Percentiles rank a stretch among this genome's conserved stretches.
Conservation (phyloP, 2,888 invertebrate species). For the Agriotes lineatus region DNA sequence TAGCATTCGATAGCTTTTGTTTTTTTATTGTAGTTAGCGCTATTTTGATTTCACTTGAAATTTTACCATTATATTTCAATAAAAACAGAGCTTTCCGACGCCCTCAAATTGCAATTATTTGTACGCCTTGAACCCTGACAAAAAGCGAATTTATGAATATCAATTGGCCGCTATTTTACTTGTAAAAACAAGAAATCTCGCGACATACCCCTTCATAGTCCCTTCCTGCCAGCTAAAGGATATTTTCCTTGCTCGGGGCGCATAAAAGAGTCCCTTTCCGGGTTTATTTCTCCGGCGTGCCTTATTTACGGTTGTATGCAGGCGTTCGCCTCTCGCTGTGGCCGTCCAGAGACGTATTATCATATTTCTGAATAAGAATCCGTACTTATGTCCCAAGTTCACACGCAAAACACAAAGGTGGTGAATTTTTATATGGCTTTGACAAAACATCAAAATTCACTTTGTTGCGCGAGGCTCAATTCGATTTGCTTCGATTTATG, state of each 20-base stretch:
- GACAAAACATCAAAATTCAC: slow-evolving; percentile 8
- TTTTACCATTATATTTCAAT: too few relatives aligned
- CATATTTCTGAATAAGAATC: background rate
- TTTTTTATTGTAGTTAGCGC: too few relatives aligned
- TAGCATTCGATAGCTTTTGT: too few relatives aligned
- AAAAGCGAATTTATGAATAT: too few relatives aligned
- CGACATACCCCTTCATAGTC: too few relatives aligned
- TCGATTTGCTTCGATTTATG: background rate
- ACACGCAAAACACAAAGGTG: slow-evolving; percentile 4
- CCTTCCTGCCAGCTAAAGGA: background rate
- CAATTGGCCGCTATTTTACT: too few relatives aligned
- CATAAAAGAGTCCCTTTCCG: background rate
- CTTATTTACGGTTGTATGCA: slow-evolving; percentile 2
- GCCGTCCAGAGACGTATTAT: background rate
- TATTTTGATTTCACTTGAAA: too few relatives aligned
- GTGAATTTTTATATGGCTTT: slow-evolving; percentile 11
- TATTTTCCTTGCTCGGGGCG: background rate
- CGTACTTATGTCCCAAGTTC: background rate
- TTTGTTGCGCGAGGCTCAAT: background rate
- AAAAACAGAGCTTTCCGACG: too few relatives aligned
- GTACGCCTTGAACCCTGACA: too few relatives aligned
- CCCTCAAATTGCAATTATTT: too few relatives aligned
- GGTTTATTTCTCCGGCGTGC: slow-evolving; percentile 1
- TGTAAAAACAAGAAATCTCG: background rate
- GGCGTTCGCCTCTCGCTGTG: background rate